phyloP scores from a whole-genome alignment of 2,888 invertebrate genomes.

The Drosophila yooni region DNA sequence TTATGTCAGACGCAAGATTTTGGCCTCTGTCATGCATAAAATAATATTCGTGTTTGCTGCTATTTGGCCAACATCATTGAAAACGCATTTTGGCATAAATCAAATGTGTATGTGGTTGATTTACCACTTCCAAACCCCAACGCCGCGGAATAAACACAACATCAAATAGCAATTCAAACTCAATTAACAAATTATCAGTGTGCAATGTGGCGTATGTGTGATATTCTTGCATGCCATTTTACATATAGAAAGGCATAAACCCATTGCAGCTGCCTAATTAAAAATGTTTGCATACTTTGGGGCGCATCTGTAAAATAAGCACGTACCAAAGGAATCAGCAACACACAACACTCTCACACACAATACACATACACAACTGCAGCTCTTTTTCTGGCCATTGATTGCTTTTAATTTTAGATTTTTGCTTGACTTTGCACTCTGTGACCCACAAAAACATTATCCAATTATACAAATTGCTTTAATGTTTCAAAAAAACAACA shows the following conservation, averaged over 20 bases:
- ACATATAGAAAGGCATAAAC: background rate
- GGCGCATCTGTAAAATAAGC: slow-evolving; percentile 21
- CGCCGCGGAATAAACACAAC: slow-evolving; percentile 31
- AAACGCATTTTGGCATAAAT: slow-evolving; percentile 70
- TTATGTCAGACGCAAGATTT: slow-evolving; percentile 50
- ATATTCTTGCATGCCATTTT: slow-evolving; percentile 15
- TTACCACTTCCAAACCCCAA: background rate
- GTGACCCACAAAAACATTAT: slow-evolving; percentile 17
- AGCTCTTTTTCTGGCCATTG: slow-evolving; percentile 17
- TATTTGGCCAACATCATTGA: slow-evolving; percentile 54
- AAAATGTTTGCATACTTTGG: slow-evolving; percentile 30
- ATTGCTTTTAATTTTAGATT: slow-evolving; percentile 50
- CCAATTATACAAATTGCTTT: slow-evolving; percentile 26
- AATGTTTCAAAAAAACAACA: slow-evolving; percentile 1
- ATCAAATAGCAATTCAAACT: slow-evolving; percentile 60
- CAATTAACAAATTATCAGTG: slow-evolving; percentile 63
- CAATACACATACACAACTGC: background rate
- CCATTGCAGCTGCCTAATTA: slow-evolving; percentile 23
- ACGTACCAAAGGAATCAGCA: slow-evolving; percentile 29
- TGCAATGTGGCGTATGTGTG: slow-evolving; percentile 42
- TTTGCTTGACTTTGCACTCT: slow-evolving; percentile 39
- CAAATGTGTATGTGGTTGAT: slow-evolving; percentile 41
- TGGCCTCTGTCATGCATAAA: background rate
- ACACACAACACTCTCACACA: slow-evolving; percentile 1
- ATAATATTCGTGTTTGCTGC: slow-evolving; percentile 24